phyloP scores from a whole-genome alignment of 2,888 invertebrate species.

The Pristionchus japonicus region DNA sequence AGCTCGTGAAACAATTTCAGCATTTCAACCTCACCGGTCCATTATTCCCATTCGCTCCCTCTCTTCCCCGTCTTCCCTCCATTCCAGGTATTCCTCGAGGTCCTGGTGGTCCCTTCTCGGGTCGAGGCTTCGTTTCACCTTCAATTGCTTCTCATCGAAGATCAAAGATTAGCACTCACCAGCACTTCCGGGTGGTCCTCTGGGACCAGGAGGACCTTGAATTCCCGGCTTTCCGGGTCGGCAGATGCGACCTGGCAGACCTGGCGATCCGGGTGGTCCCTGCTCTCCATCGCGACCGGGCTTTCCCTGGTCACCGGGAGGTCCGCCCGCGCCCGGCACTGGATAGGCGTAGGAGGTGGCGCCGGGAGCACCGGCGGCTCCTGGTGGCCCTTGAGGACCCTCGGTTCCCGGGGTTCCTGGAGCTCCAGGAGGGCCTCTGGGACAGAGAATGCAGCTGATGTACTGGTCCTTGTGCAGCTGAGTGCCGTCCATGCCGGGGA shows the following conservation, averaged over 20 bases:
- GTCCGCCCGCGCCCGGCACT: background rate
- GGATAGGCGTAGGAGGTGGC: background rate
- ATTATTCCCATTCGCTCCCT: background rate
- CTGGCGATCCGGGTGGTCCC: background rate
- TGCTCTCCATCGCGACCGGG: background rate
- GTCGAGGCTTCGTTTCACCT: background rate
- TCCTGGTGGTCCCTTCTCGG: background rate
- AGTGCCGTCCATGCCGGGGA: background rate
- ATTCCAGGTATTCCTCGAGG: background rate
- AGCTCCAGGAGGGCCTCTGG: background rate
- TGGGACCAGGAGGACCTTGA: background rate
- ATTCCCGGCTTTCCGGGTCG: background rate
- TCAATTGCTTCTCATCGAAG: background rate
- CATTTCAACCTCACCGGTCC: background rate
- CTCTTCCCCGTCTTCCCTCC: constrained; percentile 19
- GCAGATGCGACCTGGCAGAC: background rate
- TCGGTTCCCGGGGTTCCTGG: background rate
- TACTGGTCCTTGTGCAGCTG: background rate
- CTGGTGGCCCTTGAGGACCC: background rate
- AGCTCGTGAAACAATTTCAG: too few species aligned
- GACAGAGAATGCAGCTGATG: background rate
- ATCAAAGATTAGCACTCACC: background rate
- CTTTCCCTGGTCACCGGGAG: background rate
- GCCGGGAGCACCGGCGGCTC: background rate
- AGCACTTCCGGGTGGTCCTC: background rate